Percentiles rank a stretch among this genome's conserved stretches.
Evolutionary conservation across 2,888 invertebrate species (phyloP).

Genomic region (Crossocerus cetratus): DNA sequence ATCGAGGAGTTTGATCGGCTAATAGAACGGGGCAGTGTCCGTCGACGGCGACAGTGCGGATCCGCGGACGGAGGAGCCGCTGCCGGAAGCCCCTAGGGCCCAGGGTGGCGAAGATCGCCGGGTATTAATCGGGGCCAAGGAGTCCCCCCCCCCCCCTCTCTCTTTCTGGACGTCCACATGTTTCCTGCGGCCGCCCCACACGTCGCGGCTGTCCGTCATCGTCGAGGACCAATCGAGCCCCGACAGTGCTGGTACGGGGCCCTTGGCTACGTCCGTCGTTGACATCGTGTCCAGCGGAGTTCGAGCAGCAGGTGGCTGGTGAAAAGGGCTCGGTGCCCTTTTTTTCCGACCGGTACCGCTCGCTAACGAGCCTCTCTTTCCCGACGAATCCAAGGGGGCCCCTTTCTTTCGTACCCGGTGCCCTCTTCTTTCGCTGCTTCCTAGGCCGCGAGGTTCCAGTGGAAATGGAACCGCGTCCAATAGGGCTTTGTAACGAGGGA

Average conservation of each 20-base stretch:
- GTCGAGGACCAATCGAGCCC: conserved; percentile 32
- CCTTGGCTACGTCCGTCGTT: too few relatives aligned
- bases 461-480: too few relatives aligned
- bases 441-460: not conserved
- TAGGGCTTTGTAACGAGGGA: too few relatives aligned
- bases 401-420: not conserved
- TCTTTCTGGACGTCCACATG: conserved; percentile 38
- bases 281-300: too few relatives aligned
- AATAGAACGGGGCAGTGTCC: not conserved
- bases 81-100: not conserved
- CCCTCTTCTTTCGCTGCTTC: not conserved
- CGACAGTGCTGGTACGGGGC: not conserved
- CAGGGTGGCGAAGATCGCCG: conserved; percentile 31
- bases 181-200: conserved; percentile 42
- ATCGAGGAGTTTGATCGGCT: conserved; percentile 5
- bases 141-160: not conserved
- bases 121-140: conserved; percentile 27
- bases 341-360: not conserved
- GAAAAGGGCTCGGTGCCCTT: conserved; percentile 31
- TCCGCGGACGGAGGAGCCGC: not conserved
- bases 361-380: conserved; percentile 28
- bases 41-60: too few relatives aligned
- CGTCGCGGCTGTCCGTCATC: conserved; percentile 49
- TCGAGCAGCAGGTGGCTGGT: conserved; percentile 27
- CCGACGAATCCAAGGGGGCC: not conserved